phyloP scores from a whole-genome alignment of 2,113 vertebrate genomes.

The Laticauda colubrina region DNA sequence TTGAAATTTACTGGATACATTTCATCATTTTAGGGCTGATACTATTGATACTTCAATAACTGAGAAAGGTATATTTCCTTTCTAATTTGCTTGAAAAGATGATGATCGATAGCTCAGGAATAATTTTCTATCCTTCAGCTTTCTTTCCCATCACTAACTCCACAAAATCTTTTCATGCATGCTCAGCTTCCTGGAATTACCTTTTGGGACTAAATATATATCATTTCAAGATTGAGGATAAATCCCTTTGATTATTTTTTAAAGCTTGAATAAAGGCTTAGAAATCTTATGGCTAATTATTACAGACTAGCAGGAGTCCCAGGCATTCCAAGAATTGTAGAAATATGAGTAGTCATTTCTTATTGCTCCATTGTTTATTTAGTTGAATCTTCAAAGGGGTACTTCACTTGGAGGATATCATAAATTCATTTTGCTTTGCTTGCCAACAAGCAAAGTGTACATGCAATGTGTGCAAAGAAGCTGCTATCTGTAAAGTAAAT shows the following conservation, averaged over 20 bases:
- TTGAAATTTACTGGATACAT: neutral
- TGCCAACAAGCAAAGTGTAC: neutral
- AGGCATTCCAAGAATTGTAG: neutral
- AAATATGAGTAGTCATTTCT: neutral
- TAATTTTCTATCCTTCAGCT: neutral
- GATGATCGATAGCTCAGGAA: neutral
- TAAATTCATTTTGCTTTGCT: neutral
- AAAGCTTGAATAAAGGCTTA: neutral
- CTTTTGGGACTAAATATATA: neutral
- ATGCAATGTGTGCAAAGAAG: neutral
- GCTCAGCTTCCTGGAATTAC: neutral
- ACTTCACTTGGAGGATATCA: neutral
- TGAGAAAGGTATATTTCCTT: neutral
- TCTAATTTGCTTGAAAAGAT: constrained; percentile 3
- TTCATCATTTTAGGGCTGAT: constrained; percentile 16
- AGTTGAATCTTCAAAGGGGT: neutral
- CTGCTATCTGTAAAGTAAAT: neutral
- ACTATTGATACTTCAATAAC: constrained; percentile 22
- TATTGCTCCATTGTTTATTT: neutral
- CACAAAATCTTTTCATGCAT: neutral
- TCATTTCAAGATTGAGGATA: neutral
- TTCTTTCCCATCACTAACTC: neutral
- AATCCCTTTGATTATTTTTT: constrained; percentile 9
- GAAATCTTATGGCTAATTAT: neutral
- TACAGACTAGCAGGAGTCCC: neutral